Evolutionary conservation across 2,113 vertebrate genomes (phyloP), one percentile per base, ranked within the genome.

Genomic region (Toxotes chatareus): DNA sequence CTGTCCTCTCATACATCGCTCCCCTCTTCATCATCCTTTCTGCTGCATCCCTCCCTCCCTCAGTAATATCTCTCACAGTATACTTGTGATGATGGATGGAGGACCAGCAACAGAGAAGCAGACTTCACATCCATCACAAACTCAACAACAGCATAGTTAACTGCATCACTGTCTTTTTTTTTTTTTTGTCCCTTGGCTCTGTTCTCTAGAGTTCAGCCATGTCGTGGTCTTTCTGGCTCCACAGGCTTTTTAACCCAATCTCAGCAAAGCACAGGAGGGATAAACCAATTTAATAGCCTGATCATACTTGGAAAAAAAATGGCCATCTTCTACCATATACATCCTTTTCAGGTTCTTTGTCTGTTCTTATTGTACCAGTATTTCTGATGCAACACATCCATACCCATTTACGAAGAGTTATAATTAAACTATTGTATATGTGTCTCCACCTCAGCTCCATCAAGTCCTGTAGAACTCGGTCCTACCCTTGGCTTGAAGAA

Each of bases 401-500:
- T 42, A 32, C n/a, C 34, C 3, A 16, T 23, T 55, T 51, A 8
- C 17, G 17, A 49, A 17, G 13, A 49, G 49, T 34, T 32, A 16
- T 21, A 60, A 36, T 36, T 2, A 38, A 23, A 38, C 6, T 16
- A 21, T 57, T 49, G 17, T 17, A 10, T n/a, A 8, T 81, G 5
- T 42, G 1, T 67, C 6, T 66, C 23, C 34, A 31, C 46, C 10
- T 3, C 86, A 87, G 92, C 14, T 47, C 76, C 38, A 5, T 75
- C 73, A 1, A n/a, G 66, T 53, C 2, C 90, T 64, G 74, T 92
- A 42, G 97, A 97, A 85, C 96, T 99, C 0, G 98, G 98, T 23
- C 98, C 98, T 31, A 98, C 96, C 21, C 93, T 99, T 57, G 98
- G 98, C n/a, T 72, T 99, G 85, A 99, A 99, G 87, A 99, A 98